phyloP scores from a whole-genome alignment of 92 coral and sea anemone species.

The Zoanthus sociatus region DNA sequence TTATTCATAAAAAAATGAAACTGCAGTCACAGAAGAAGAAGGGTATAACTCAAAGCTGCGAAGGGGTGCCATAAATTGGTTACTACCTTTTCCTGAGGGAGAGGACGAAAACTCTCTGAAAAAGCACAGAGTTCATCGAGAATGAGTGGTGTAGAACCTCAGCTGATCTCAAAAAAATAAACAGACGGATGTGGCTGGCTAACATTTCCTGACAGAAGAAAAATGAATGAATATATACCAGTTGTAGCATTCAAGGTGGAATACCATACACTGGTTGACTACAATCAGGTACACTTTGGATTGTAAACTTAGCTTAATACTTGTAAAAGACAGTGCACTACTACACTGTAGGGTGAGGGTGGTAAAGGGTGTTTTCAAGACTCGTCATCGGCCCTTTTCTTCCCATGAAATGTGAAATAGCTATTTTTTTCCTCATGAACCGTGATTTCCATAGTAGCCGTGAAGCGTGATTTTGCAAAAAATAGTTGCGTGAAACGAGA shows the following conservation, averaged over 20 bases:
- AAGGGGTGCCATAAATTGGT: conserved; percentile 81
- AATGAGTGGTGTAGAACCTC: conserved; percentile 57
- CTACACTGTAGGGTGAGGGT: too few species aligned
- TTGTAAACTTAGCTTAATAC: too few species aligned
- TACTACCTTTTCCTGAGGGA: conserved; percentile 81
- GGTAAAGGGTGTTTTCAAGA: too few species aligned
- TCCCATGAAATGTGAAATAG: too few species aligned
- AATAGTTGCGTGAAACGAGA: too few species aligned
- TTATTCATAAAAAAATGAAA: conserved; percentile 37
- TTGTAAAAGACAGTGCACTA: too few species aligned
- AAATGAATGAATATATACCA: conserved; percentile 44
- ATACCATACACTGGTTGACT: conserved; percentile 73
- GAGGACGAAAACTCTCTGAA: conserved; percentile 73
- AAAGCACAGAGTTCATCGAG: conserved; percentile 46
- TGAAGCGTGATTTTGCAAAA: too few species aligned
- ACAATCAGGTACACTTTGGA: not conserved
- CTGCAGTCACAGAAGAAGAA: not conserved
- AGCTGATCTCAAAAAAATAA: conserved; percentile 57
- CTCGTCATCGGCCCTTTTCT: too few species aligned
- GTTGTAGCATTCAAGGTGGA: conserved; percentile 52
- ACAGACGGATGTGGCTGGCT: conserved; percentile 57
- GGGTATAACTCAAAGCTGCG: conserved; percentile 29
- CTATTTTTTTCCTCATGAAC: too few species aligned
- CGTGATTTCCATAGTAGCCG: too few species aligned
- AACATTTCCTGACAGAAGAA: conserved; percentile 63